These are phyloP conservation scores for Blera fallax DNA, from an alignment of 2,888 invertebrate species.

Conservation along the genomic window DNA sequence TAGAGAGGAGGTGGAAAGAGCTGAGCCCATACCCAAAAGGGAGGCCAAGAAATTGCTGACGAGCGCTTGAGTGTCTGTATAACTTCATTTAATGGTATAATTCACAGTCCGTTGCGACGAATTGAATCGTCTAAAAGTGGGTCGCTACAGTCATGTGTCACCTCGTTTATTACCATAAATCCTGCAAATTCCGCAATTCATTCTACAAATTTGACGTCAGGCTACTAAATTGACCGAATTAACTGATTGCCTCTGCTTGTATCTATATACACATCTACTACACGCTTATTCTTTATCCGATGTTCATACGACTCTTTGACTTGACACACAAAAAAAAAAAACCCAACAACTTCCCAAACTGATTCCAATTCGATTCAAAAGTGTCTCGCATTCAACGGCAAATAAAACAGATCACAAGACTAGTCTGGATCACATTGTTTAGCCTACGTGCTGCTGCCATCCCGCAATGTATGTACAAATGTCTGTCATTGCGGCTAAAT, in stretches of 20 bases:
- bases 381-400: not conserved
- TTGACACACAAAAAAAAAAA: not conserved
- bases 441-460: not conserved
- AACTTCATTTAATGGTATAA: too few species aligned
- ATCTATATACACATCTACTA: not conserved
- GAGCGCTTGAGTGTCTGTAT: too few species aligned
- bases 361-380: constrained; percentile 19
- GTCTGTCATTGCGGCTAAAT: constrained; percentile 5
- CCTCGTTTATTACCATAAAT: too few species aligned
- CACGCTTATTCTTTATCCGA: constrained; percentile 2
- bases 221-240: constrained; percentile 22
- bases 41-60: too few species aligned
- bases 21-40: too few species aligned
- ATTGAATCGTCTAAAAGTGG: not conserved
- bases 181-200: not conserved
- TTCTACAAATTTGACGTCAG: constrained; percentile 13
- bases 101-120: not conserved
- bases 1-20: too few species aligned
- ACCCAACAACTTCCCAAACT: constrained; percentile 7
- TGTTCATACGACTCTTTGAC: not conserved
- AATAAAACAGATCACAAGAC: constrained; percentile 15
- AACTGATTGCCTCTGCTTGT: not conserved
- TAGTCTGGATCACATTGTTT: constrained; percentile 6
- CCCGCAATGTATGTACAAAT: not conserved
- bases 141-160: too few species aligned